Percentiles rank a stretch among this genome's conserved stretches.
Conservation (phyloP, 2,888 invertebrate genomes). For the Eupeodes latifasciatus region DNA sequence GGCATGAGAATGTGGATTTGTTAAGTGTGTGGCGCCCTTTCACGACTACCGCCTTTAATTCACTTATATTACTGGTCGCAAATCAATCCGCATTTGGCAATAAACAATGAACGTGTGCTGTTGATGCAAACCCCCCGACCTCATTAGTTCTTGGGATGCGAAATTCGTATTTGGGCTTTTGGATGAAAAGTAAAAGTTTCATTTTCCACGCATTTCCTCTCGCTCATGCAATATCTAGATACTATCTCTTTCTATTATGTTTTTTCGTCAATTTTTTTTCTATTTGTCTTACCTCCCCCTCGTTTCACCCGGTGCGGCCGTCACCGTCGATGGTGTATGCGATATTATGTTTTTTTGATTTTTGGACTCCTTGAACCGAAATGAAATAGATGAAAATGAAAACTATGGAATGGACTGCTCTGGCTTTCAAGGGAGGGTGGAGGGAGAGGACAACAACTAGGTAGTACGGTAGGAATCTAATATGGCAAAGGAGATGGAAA, state of each 20-base stretch:
- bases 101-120: slow-evolving; percentile 63
- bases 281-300: slow-evolving; percentile 6
- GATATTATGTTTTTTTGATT: slow-evolving; percentile 60
- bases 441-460: neutral
- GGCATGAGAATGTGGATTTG: neutral
- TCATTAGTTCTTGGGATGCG: slow-evolving; percentile 33
- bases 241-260: neutral
- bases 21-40: neutral
- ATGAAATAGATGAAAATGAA: slow-evolving; percentile 76
- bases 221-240: slow-evolving; percentile 34
- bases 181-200: slow-evolving; percentile 76
- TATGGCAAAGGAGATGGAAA: slow-evolving; percentile 71
- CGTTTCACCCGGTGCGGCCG: too few species aligned
- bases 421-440: neutral
- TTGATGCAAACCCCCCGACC: slow-evolving; percentile 55
- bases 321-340: neutral
- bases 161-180: slow-evolving; percentile 40
- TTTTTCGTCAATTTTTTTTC: neutral
- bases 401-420: slow-evolving; percentile 53
- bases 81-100: neutral
- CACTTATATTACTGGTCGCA: neutral
- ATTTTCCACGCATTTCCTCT: slow-evolving; percentile 70
- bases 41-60: too few species aligned
- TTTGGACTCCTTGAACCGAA: slow-evolving; percentile 74
- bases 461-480: slow-evolving; percentile 54